Base-by-base conservation (phyloP, 2,888 invertebrate species). In the Cryptophagus acutangulus region DNA sequence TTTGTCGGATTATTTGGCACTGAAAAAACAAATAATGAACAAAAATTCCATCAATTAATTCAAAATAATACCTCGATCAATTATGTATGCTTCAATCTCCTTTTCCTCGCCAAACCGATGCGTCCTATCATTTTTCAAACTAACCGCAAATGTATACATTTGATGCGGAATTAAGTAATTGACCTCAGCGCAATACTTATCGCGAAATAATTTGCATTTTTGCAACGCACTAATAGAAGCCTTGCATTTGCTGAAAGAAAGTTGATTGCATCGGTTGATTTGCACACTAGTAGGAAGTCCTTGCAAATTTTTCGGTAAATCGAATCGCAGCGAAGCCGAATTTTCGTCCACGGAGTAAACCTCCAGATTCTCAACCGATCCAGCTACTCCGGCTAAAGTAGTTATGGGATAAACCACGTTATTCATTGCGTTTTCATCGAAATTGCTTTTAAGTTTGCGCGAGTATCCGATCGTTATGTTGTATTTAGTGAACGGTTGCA, bases 1-100 rank as follows among this genome's bases (percentile, higher is more conserved):
- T 65, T 65, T 17, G 55, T 49, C 1, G 65, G 65, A 30, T 48
- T 43, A 9, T 58, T 62, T 17, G 67, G 67, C 18, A 55, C 66
- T 67, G 43, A 37, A 52, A 51, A 37, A 18, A 45, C 33, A 42
- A 24, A 39, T 17, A 24, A 30, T 26, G n/a, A 20, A 20, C 16
- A 16, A 20, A 35, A 39, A 20, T 29, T n/a, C 14, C 9, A 3
- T 26, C 3, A 3, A 20, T 20, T 20, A 20, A 20, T 20, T 35
- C 18, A 16, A 20, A 5, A 28, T 4, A 40, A 33, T 49, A 66
- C 66, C 58, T 54, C 47, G 51, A 26, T 63, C 59, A 4, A 24
- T 33, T 3, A 59, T 52, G 17, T 43, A 48, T 2, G 51, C 62
- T 8, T 45, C 38, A 9, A 63, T 45, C 12, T 34, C 29, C 1